Evolutionary conservation across 2,113 vertebrate genomes (phyloP).

Genomic region (Ovis aries): DNA sequence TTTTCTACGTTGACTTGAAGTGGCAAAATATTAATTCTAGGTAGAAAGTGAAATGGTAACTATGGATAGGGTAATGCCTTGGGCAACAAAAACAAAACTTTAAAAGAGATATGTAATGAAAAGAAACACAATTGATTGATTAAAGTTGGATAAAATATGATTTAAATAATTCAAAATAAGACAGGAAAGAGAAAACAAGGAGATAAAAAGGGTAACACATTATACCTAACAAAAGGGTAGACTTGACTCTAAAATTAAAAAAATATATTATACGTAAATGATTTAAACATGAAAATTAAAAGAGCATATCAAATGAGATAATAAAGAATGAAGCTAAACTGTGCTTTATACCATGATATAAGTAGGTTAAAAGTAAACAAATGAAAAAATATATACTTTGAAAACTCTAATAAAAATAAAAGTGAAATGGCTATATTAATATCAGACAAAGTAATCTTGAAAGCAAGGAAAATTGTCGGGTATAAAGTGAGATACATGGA

Average conservation of each 20-base stretch:
- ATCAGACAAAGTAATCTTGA: not conserved
- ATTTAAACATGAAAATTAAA: not conserved
- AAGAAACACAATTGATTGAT: not conserved
- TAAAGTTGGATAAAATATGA: not conserved
- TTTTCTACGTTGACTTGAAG: not conserved
- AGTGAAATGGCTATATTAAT: not conserved
- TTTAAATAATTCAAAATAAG: not conserved
- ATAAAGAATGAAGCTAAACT: not conserved
- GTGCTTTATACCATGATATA: not conserved
- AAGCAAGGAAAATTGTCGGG: not conserved
- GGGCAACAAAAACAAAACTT: not conserved
- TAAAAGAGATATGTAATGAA: not conserved
- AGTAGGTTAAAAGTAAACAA: not conserved
- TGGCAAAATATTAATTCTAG: not conserved
- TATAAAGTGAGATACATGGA: not conserved
- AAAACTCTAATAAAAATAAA: not conserved
- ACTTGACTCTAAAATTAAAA: not conserved
- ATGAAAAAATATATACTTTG: not conserved
- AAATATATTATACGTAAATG: not conserved
- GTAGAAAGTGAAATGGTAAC: not conserved
- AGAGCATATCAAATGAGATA: not conserved
- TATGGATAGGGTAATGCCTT: not conserved
- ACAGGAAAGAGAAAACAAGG: not conserved
- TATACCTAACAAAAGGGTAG: not conserved
- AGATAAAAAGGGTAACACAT: not conserved